phyloP scores from a whole-genome alignment of 2,888 invertebrate genomes.

The Plusia festucae region DNA sequence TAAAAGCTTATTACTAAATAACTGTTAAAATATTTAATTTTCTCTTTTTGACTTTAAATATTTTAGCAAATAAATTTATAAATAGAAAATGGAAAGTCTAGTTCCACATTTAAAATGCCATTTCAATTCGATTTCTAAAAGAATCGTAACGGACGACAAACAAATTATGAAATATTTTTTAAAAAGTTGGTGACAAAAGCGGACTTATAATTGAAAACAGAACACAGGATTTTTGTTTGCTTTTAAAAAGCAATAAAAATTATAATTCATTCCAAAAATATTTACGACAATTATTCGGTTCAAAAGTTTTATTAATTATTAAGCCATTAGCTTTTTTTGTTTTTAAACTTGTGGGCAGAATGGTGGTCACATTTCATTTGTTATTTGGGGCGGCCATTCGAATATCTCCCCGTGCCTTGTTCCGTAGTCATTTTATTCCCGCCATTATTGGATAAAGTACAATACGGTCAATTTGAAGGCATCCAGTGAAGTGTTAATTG shows the following conservation, averaged over 20 bases:
- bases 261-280: slow-evolving; percentile 39
- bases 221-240: slow-evolving; percentile 3
- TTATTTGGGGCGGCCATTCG: slow-evolving; percentile 42
- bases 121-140: background rate
- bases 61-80: too few relatives aligned
- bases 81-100: too few relatives aligned
- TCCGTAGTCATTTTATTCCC: slow-evolving; percentile 29
- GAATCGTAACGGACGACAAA: background rate
- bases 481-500: slow-evolving; percentile 21
- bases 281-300: slow-evolving; percentile 34
- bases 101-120: too few relatives aligned
- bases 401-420: slow-evolving; percentile 7
- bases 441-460: slow-evolving; percentile 14
- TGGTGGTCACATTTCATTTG: slow-evolving; percentile 34
- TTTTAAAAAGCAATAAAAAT: slow-evolving; percentile 40
- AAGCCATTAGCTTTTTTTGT: slow-evolving; percentile 59
- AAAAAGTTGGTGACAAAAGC: background rate
- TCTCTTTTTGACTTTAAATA: too few relatives aligned
- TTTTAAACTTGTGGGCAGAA: slow-evolving; percentile 33
- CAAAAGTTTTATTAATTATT: slow-evolving; percentile 62
- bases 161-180: background rate
- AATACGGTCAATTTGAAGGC: slow-evolving; percentile 7
- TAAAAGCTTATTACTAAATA: too few relatives aligned
- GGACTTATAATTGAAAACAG: background rate
- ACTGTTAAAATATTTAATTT: too few relatives aligned